Percentiles rank a stretch among this genome's conserved stretches.
Evolutionary conservation across 2,113 vertebrate genomes (phyloP).

Genomic region (Semnornis frantzii): DNA sequence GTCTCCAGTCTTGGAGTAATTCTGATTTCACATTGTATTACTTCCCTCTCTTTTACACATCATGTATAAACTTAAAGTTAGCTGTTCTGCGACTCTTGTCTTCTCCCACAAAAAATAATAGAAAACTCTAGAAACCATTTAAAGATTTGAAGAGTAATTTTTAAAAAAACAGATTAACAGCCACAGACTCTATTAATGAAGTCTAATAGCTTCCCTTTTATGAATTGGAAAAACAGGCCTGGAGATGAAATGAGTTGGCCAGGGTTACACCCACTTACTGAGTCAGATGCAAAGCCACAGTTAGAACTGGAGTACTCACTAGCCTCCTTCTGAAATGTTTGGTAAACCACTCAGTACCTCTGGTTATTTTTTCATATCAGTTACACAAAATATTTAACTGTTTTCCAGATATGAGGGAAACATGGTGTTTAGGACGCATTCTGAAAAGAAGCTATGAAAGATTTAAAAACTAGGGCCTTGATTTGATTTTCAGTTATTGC

Average conservation of each 20-base stretch:
- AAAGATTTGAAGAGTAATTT: not conserved
- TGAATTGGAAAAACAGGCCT: not conserved
- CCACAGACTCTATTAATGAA: not conserved
- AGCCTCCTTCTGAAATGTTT: not conserved
- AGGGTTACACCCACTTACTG: not conserved
- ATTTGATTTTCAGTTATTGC: not conserved
- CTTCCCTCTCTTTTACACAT: not conserved
- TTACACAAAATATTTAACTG: not conserved
- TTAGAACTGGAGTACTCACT: not conserved
- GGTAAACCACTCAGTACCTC: not conserved
- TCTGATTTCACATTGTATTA: not conserved
- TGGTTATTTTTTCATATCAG: not conserved
- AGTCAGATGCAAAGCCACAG: not conserved
- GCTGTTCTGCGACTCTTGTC: not conserved
- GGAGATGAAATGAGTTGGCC: conserved; percentile 1
- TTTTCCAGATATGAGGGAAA: not conserved
- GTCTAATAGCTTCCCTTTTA: not conserved
- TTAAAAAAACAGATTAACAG: not conserved
- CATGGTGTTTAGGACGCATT: not conserved
- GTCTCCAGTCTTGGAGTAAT: not conserved
- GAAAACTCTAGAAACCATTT: not conserved
- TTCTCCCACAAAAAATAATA: not conserved
- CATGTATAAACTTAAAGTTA: not conserved
- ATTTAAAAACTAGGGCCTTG: not conserved
- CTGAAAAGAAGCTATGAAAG: not conserved